These are phyloP conservation scores for Cerceris ruficornis DNA, from an alignment of 2,888 invertebrate genomes.

Conservation along the genomic window DNA sequence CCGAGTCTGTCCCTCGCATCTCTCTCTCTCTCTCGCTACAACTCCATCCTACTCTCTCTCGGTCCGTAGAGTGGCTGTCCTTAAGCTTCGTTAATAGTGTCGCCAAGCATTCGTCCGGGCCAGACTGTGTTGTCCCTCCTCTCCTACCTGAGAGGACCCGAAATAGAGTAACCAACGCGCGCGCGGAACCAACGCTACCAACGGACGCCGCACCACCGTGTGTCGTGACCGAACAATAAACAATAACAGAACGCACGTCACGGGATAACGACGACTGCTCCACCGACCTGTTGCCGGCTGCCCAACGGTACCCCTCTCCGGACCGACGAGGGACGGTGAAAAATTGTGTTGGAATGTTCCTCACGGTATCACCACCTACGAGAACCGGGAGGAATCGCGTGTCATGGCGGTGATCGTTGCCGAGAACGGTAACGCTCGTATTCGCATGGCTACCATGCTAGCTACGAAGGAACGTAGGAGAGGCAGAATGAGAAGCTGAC, in stretches of 20 bases:
- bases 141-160: conserved; percentile 32
- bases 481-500: conserved; percentile 70
- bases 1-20: conserved; percentile 35
- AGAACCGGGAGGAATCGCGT: conserved; percentile 34
- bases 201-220: conserved; percentile 1
- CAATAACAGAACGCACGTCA: conserved; percentile 44
- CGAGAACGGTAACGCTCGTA: conserved; percentile 37
- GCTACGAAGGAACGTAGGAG: conserved; percentile 60
- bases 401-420: conserved; percentile 56
- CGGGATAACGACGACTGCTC: conserved; percentile 10
- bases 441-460: conserved; percentile 52
- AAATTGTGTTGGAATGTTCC: conserved; percentile 31
- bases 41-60: conserved; percentile 17
- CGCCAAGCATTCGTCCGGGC: conserved; percentile 46
- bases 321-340: neutral
- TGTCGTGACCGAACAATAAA: conserved; percentile 46
- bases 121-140: conserved; percentile 41
- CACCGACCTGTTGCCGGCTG: conserved; percentile 31
- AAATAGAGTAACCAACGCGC: conserved; percentile 37
- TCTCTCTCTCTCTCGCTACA: conserved; percentile 31
- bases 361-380: conserved; percentile 20
- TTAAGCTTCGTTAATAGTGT: conserved; percentile 52
- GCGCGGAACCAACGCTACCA: conserved; percentile 13
- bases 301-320: neutral
- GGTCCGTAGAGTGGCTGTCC: conserved; percentile 32